phyloP scores from a whole-genome alignment of 2,888 invertebrate genomes.

The Tethea ocularis region DNA sequence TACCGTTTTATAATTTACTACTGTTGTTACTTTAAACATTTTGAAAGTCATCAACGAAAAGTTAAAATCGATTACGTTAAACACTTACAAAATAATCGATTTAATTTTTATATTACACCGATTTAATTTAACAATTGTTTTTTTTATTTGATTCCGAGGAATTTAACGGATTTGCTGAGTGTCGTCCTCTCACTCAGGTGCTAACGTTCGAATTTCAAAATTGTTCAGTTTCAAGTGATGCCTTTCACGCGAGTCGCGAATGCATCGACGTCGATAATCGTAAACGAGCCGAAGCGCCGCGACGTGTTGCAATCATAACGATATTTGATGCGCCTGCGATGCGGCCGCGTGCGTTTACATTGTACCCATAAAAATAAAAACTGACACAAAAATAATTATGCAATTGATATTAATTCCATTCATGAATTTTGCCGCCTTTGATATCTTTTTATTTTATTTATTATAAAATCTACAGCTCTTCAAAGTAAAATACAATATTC shows the following conservation, averaged over 20 bases:
- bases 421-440: too few species aligned
- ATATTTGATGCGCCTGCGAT: constrained; percentile 46
- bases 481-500: too few species aligned
- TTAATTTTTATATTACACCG: background rate
- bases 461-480: too few species aligned
- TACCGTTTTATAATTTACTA: constrained; percentile 6
- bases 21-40: constrained; percentile 12
- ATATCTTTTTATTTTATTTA: too few species aligned
- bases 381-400: too few species aligned
- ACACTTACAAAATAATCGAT: constrained; percentile 7
- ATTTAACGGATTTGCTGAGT: constrained; percentile 9
- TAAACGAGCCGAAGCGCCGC: constrained; percentile 35
- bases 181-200: constrained; percentile 8
- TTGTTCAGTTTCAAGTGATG: constrained; percentile 25
- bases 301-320: constrained; percentile 48
- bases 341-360: constrained; percentile 39
- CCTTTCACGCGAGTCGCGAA: constrained; percentile 46
- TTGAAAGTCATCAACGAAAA: background rate
- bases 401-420: too few species aligned
- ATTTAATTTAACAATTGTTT: constrained; percentile 9
- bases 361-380: constrained; percentile 11
- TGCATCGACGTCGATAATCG: constrained; percentile 37
- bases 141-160: constrained; percentile 10
- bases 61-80: constrained; percentile 9
- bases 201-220: constrained; percentile 13